Evolutionary conservation across 1,140 invertebrate species (phyloP), one percentile per base, ranked within the genome.

Genomic region (Pseudomyrmex sp.): DNA sequence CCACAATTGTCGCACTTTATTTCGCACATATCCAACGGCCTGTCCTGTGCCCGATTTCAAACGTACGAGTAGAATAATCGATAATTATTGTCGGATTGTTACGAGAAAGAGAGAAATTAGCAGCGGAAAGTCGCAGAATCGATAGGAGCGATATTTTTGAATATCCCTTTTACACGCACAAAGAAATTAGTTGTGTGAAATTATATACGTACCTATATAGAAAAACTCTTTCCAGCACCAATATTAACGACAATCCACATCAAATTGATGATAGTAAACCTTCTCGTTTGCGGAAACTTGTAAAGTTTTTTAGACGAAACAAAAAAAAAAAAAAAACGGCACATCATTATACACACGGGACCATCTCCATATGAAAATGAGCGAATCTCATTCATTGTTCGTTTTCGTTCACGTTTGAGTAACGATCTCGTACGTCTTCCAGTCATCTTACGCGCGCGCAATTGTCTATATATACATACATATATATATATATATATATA

Each of bases 391-490:
- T 62, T 73, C 26, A 56, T 84, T 82, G 56, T 87, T 86, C 48
- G 20, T 65, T 89, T 90, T 56, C 35, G 48, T 84, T 86, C 58
- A 62, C 20, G 84, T 83, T 86, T 84, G 46, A 70, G 79, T 90
- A 85, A 90, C 58, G 83, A 89, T 89, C 90, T 91, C 74, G 85
- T 90, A 89, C 77, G 90, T 90, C 89, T 91, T 91, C 90, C 90
- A 90, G 62, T 86, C 70, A 86, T 85, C 80, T 83, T 66, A 86
- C 63, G 70, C 54, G 63, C 63, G 70, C 54, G 63, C 63, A 68
- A 70, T 89, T 87, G 75, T 76, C 44, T 85, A 63, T 77, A 61
- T 66, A 83, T 83, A 35, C 5, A 35, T 35, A 35, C 7, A 35
- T 35, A 35, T 7, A 35, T 35, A 35, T 35, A 35, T 35, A 35